phyloP scores from a whole-genome alignment of 2,797 vertebrate species.

The Dryobates pubescens region DNA sequence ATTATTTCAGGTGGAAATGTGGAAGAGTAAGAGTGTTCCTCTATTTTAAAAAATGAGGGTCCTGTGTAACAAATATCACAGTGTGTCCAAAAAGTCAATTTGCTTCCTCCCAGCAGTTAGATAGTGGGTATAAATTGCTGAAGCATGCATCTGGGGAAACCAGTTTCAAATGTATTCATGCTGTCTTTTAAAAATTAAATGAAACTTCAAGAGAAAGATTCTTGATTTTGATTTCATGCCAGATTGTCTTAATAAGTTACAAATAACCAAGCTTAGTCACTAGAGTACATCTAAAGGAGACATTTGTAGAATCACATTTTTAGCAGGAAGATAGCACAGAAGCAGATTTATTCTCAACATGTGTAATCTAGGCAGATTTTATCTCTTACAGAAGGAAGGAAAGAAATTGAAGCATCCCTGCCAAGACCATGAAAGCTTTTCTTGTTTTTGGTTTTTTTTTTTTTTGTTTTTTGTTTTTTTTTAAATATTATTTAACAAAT shows the following conservation, averaged over 20 bases:
- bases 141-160: not conserved
- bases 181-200: not conserved
- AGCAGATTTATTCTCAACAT: not conserved
- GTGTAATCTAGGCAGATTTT: not conserved
- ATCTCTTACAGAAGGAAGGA: not conserved
- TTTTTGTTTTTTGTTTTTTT: too few species aligned
- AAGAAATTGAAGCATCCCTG: not conserved
- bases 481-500: not conserved
- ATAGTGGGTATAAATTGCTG: too few species aligned
- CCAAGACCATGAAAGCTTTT: slow-evolving; percentile 9
- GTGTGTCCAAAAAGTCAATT: not conserved
- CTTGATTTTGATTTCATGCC: not conserved
- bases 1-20: not conserved
- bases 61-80: not conserved
- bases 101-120: not conserved
- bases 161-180: not conserved
- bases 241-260: not conserved
- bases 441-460: too few species aligned
- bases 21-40: not conserved
- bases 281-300: not conserved
- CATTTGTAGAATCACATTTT: not conserved
- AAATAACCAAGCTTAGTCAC: not conserved
- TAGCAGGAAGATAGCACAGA: not conserved
- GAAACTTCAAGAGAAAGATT: not conserved
- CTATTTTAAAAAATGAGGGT: not conserved